These are phyloP conservation scores for Hucho hucho DNA, from an alignment of 2,113 vertebrate species.

Conservation along the genomic window DNA sequence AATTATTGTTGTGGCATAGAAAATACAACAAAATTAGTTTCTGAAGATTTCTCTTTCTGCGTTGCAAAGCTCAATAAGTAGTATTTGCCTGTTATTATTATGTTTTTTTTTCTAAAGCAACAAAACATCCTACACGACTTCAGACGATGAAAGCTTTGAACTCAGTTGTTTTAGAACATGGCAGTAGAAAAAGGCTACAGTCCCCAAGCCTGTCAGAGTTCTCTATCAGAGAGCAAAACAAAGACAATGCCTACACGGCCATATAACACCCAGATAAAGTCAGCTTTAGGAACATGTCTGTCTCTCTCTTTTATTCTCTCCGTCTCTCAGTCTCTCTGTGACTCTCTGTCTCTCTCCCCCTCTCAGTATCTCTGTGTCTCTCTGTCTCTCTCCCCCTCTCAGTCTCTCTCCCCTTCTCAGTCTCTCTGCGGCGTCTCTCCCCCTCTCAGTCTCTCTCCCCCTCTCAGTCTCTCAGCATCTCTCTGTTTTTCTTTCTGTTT, in stretches of 20 bases:
- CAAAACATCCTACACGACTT: background rate
- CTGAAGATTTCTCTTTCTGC: background rate
- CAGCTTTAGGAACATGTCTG: background rate
- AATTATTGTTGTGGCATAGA: too few relatives aligned
- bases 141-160: background rate
- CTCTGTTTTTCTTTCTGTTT: background rate
- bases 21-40: background rate
- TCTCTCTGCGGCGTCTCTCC: background rate
- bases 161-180: background rate
- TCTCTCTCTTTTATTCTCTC: background rate
- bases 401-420: background rate
- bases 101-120: background rate
- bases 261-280: background rate
- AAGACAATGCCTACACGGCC: background rate
- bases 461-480: constrained; percentile 51
- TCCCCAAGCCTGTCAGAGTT: background rate
- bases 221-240: background rate
- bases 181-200: background rate
- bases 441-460: background rate
- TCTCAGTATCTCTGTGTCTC: constrained; percentile 51
- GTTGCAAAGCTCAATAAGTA: background rate
- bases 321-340: constrained; percentile 51
- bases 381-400: background rate
- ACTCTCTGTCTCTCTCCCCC: background rate
- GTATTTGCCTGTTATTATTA: background rate